Conservation (phyloP, 2,113 vertebrate species). For the Zapus hudsonius region DNA sequence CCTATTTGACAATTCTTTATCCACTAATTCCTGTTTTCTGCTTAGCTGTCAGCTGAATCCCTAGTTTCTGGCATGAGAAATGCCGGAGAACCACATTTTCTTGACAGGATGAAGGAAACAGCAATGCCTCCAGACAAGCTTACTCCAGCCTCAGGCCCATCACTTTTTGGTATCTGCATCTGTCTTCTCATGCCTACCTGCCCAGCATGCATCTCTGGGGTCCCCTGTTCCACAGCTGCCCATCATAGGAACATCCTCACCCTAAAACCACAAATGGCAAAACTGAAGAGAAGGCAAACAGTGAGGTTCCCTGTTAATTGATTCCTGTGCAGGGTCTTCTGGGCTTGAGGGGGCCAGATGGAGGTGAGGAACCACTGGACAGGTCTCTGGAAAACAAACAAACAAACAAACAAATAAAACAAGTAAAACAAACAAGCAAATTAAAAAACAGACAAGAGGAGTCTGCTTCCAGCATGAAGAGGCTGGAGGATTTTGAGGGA, state of each 20-base stretch:
- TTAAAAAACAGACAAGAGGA: background rate
- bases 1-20: background rate
- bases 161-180: rapidly evolving
- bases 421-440: too few species aligned
- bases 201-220: rapidly evolving
- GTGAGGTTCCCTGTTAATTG: background rate
- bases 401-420: too few species aligned
- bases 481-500: background rate
- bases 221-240: rapidly evolving
- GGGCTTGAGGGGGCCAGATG: background rate
- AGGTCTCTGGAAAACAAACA: too few species aligned
- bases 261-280: background rate
- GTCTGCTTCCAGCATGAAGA: rapidly evolving
- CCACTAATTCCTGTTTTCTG: rapidly evolving
- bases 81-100: rapidly evolving
- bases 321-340: background rate
- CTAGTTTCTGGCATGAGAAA: background rate
- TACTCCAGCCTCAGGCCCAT: rapidly evolving
- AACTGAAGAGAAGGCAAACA: background rate
- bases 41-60: background rate
- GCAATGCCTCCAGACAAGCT: rapidly evolving
- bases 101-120: rapidly evolving
- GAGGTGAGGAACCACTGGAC: background rate
- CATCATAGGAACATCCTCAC: rapidly evolving
- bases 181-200: background rate